Base-by-base conservation (phyloP, 2,888 invertebrate species). In the Amphipyra tragopoginis region DNA sequence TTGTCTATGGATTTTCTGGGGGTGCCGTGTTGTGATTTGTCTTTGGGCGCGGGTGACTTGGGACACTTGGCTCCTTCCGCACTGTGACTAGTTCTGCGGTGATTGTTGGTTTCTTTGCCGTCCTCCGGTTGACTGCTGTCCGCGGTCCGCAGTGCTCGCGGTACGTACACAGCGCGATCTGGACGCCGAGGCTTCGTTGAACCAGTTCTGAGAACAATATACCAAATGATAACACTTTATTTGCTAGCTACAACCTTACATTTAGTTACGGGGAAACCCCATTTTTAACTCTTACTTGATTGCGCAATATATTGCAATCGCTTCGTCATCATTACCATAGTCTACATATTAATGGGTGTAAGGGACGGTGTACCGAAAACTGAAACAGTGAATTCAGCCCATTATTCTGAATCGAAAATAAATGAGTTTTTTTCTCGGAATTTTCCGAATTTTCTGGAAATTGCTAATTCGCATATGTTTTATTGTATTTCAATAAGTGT, bases 141-240 rank as follows among this genome's bases (percentile, higher is more conserved):
- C n/a, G 90, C 84, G 29, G 86, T 81, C 63, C 96, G 95, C 67
- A 96, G 94, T 65, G 96, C 97, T 83, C 97, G 95, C 65, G 97
- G 97, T 66, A 97, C 96, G 93, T 97, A 98, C 52, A 97, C 96
- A 15, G 97, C 97, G 42, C 97, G 96, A 89, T 97, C 97, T 49
- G 97, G 97, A 74, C 97, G 96, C 61, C 96, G 96, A 45, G 93
- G 93, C 77, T 88, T 93, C 47, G 90, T 82, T 54, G 93, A 87
- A 55, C 90, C 90, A 73, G 92, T 87, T 85, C 93, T 93, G 87
- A 43, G 47, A 69, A 84, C 79, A 83, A 83, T 73, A 60, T 52
- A 54, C 52, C 52, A 48, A 51, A 66, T 69, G 56, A 59, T 53
- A 69, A 68, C n/a, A 48, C 15, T 55, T 49, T 50, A 65, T 68